A percentile compares a stretch with the other conserved stretches of the same genome.
These are phyloP conservation scores for Mormyrus hasselquistii DNA, from an alignment of 2,797 vertebrate genomes.

Conservation along the genomic window DNA sequence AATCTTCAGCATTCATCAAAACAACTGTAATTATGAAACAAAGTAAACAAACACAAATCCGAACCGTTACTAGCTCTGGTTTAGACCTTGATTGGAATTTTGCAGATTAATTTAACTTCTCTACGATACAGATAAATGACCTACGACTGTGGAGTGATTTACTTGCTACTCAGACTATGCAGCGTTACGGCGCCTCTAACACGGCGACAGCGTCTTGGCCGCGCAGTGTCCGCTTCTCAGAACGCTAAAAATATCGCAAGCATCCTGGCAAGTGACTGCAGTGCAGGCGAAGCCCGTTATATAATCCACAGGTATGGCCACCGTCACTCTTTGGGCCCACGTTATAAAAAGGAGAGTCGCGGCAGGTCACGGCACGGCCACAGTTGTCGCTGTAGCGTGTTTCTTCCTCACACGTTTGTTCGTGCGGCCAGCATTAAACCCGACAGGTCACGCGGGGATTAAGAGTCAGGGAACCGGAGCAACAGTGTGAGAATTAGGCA, in stretches of 20 bases:
- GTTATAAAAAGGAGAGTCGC: not conserved
- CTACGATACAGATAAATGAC: not conserved
- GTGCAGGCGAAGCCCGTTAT: not conserved
- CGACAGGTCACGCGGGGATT: slow-evolving; percentile 94
- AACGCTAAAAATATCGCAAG: not conserved
- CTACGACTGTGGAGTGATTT: not conserved
- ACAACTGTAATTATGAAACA: not conserved
- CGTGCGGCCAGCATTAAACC: slow-evolving; percentile 78
- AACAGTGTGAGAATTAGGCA: slow-evolving; percentile 92
- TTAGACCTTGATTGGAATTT: not conserved
- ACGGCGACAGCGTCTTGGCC: not conserved
- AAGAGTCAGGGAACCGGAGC: slow-evolving; percentile 76
- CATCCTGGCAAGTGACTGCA: not conserved
- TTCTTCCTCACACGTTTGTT: slow-evolving; percentile 49
- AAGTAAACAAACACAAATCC: not conserved
- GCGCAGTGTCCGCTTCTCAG: not conserved
- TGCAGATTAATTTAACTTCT: not conserved
- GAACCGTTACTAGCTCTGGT: not conserved
- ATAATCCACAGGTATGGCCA: not conserved
- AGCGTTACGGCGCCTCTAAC: not conserved
- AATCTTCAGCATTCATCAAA: not conserved
- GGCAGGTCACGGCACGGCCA: not conserved
- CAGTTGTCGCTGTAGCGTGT: not conserved
- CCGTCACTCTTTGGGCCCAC: not conserved
- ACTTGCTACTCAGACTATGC: not conserved